Base-by-base conservation (phyloP, 2,888 invertebrate genomes). In the Rhagonycha lutea region DNA sequence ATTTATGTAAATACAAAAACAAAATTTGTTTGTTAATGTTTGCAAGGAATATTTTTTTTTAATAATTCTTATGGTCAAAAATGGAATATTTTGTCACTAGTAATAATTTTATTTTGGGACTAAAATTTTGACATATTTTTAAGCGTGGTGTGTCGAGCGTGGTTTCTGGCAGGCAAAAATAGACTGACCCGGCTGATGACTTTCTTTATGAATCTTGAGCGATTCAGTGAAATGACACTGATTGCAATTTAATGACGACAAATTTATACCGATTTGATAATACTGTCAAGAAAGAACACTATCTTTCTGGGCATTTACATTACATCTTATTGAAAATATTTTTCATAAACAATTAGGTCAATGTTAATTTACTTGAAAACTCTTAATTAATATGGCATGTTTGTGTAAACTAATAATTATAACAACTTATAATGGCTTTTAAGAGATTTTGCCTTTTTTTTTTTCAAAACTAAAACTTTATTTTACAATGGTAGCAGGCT, bases 141-240 rank as follows among this genome's bases (percentile, higher is more conserved):
- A 47, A 47, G 5, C 47, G 74, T 77, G 80, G 80, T 83, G 83
- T 81, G 79, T 81, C 82, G 83, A 83, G 82, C 83, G 83, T 83
- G 85, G 84, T 76, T 81, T 78, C 79, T 74, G 67, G 73, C 70
- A 67, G 73, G 75, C 68, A 82, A 84, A 83, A 83, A 83, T 85
- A 86, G 86, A 86, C 86, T 86, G 86, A 86, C 86, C 86, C 86
- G 86, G 86, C 86, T 83, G 84, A 86, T 82, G 86, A 86, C 86
- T 80, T 81, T 82, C 81, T 76, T 81, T 81, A 82, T 75, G 81
- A 82, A 77, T 79, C 74, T 77, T 77, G 70, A 75, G 76, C 69
- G 75, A 73, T 77, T 68, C 68, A 71, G 65, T 32, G 12, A 73
- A 74, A 72, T 61, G 73, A 69, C 12, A 72, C 26, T 61, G 73